Conservation (phyloP, 1,140 invertebrate genomes). For the Calliopsis andreniformis region DNA sequence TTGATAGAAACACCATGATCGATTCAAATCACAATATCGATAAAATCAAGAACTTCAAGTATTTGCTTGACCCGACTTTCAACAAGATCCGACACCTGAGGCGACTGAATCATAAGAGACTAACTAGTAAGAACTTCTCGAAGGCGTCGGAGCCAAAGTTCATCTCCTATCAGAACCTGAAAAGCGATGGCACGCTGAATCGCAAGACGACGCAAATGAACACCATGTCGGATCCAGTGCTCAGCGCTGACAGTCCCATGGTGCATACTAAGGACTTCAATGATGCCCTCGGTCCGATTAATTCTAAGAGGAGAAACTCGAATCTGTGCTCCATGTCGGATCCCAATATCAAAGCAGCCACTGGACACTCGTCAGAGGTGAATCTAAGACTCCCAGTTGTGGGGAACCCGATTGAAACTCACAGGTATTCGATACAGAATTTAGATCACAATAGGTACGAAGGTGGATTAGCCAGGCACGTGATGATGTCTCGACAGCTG, state of each 20-base stretch:
- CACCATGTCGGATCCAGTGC: conserved; percentile 74
- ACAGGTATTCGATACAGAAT: conserved; percentile 70
- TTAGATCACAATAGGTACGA: conserved; percentile 62
- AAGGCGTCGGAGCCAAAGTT: conserved; percentile 69
- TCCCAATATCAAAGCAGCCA: conserved; percentile 71
- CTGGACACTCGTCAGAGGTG: conserved; percentile 10
- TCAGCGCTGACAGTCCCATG: conserved; percentile 64
- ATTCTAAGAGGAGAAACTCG: conserved; percentile 58
- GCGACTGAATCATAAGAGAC: conserved; percentile 70
- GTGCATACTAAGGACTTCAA: conserved; percentile 48
- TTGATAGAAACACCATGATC: conserved; percentile 74
- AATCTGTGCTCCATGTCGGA: conserved; percentile 75
- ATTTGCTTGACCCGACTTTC: conserved; percentile 76
- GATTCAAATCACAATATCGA: conserved; percentile 78
- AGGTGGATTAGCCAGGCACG: conserved; percentile 51
- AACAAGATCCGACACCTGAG: conserved; percentile 76
- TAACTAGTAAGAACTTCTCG: conserved; percentile 60
- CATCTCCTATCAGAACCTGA: conserved; percentile 77
- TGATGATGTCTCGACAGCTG: conserved; percentile 62
- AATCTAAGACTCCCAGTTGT: conserved; percentile 40
- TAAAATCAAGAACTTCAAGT: conserved; percentile 76
- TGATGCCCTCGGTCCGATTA: conserved; percentile 39
- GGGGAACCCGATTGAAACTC: conserved; percentile 11
- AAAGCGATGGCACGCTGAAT: conserved; percentile 59
- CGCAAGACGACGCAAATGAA: conserved; percentile 67